Evolutionary conservation across 2,888 invertebrate species (phyloP), one percentile per base, ranked within the genome.

Genomic region (Melikaiella ostensackeni): DNA sequence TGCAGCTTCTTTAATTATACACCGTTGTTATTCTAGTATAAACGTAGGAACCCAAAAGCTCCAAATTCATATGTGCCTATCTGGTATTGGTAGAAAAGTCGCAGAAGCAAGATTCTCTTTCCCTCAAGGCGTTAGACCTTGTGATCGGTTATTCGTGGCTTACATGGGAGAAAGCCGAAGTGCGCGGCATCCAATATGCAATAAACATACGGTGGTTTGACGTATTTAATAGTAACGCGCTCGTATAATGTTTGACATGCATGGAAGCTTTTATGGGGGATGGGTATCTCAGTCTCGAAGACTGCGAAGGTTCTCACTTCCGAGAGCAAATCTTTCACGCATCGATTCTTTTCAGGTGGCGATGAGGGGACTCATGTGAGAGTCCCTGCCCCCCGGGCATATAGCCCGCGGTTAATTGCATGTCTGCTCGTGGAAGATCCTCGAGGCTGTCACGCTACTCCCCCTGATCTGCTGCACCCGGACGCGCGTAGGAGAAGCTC

Each of bases 211-310:
- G 86, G 84, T 83, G 84, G 85, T 89, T 89, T 90, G 90, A 90
- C 90, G 89, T 90, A 90, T 90, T 90, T 90, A 90, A 90, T 90
- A 90, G 90, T 90, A 90, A 90, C 90, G 87, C 87, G 90, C 87
- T 90, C 89, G 88, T 90, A 90, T 90, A 90, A 90, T 86, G 88
- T 89, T 89, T 90, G 90, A 90, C 90, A 89, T 89, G 90, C 88
- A 88, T 89, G 88, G 87, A 89, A 86, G 87, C 88, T 87, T 89
- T 88, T 89, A 89, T 85, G 87, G 86, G 81, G 86, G 85, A 88
- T 83, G 85, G 82, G 84, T 80, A 86, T 84, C 85, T 83, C 74
- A 79, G 78, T 77, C 80, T 83, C 80, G 79, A 77, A 80, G 79
- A 83, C 83, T 74, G 70, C 85, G 85, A 85, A 84, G 88, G 83